Percentiles rank a stretch among this genome's conserved stretches.
Conservation (phyloP, 2,113 vertebrate genomes). For the Oxyruncus cristatus region DNA sequence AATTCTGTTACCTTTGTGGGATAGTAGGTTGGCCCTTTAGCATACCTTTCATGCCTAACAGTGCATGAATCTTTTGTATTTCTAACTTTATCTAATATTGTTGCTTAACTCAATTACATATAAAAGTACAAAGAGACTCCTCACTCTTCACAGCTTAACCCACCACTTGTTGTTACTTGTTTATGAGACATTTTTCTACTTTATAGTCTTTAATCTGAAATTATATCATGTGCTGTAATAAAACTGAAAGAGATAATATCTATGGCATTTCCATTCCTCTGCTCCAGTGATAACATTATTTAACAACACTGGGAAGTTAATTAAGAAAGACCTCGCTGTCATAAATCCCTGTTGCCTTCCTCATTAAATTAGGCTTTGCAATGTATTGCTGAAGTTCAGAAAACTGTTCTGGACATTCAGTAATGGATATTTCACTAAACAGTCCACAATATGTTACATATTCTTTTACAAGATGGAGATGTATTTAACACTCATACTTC, state of each 20-base stretch:
- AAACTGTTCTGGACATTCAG: slow-evolving; percentile 35
- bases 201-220: slow-evolving; percentile 63
- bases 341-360: slow-evolving; percentile 60
- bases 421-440: background rate
- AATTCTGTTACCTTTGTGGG: slow-evolving; percentile 25
- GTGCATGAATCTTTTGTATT: slow-evolving; percentile 61
- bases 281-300: slow-evolving; percentile 66
- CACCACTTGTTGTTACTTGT: slow-evolving; percentile 55
- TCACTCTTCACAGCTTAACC: background rate
- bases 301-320: slow-evolving; percentile 66
- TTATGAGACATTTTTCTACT: slow-evolving; percentile 65
- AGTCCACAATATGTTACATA: background rate
- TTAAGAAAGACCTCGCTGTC: slow-evolving; percentile 71
- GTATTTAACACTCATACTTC: background rate
- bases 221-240: slow-evolving; percentile 69
- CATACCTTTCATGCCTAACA: slow-evolving; percentile 55
- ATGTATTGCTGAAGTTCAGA: slow-evolving; percentile 13
- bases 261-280: slow-evolving; percentile 64
- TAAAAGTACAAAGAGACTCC: background rate
- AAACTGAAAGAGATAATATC: slow-evolving; percentile 68
- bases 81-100: slow-evolving; percentile 55
- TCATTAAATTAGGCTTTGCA: slow-evolving; percentile 50
- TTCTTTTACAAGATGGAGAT: background rate
- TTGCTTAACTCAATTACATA: slow-evolving; percentile 43
- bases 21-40: slow-evolving; percentile 30